Evolutionary conservation across 1,140 invertebrate species (phyloP), one percentile per base, ranked within the genome.

Genomic region (Sycobia sp.): DNA sequence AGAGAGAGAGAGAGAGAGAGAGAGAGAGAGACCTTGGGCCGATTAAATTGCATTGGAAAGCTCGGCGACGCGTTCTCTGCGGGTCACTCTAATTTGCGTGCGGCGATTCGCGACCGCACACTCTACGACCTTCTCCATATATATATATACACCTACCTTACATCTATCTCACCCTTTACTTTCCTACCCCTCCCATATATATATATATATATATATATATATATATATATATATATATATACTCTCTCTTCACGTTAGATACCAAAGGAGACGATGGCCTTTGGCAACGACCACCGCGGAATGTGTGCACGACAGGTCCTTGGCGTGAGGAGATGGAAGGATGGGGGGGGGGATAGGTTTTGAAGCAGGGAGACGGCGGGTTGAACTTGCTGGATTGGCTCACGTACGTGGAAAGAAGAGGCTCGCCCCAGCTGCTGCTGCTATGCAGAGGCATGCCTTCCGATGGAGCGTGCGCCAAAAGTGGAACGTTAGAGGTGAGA

Each of bases 51-150:
- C 60, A 59, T 49, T 58, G 25, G 55, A n/a, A 25, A 41, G 46
- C 29, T 3, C 27, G 46, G 14, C 27, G 25, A 22, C 41, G 39
- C 9, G n/a, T n/a, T n/a, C n/a, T 11, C 39, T n/a, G 47, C 47
- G 54, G 65, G 61, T 67, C 65, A 58, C 68, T 71, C 67, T 69
- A 72, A 73, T 72, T 73, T 67, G 55, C 62, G 61, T 57, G n/a
- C n/a, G 50, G 60, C 67, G 65, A 70, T 69, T 70, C 64, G 59
- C 63, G 69, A 67, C 49, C 49, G 36, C 63, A 29, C 41, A 34
- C 55, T n/a, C n/a, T 49, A 36, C 14, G 18, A 46, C n/a, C 41
- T 36, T 11, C 18, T 14, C n/a, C n/a, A n/a, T n/a, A n/a, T n/a
- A n/a, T n/a, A n/a, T n/a, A n/a, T n/a, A n/a, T n/a, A n/a, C n/a